These are phyloP conservation scores for Spilarctia lutea DNA, from an alignment of 2,888 invertebrate genomes.

Conservation along the genomic window DNA sequence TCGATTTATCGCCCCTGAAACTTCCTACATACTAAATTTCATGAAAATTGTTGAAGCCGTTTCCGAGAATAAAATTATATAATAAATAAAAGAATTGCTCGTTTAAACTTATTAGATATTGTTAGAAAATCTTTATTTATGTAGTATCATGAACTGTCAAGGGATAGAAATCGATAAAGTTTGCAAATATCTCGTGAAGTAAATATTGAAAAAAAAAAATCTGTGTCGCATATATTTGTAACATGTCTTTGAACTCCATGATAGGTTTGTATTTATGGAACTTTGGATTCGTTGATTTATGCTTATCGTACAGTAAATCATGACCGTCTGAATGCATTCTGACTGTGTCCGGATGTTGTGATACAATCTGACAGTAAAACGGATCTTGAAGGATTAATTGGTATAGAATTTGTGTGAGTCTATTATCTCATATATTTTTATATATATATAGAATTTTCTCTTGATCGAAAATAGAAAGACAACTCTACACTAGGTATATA, in stretches of 20 bases:
- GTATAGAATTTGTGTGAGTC: neutral
- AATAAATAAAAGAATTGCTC: too few species aligned
- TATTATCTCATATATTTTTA: too few species aligned
- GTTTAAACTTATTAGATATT: too few species aligned
- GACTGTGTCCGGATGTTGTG: neutral
- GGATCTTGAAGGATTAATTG: neutral
- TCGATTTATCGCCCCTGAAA: too few species aligned
- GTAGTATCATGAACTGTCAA: too few species aligned
- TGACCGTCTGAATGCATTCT: neutral
- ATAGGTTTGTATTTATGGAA: neutral
- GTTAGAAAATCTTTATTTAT: too few species aligned
- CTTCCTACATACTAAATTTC: too few species aligned
- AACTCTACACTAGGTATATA: too few species aligned
- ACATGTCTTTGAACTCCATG: neutral
- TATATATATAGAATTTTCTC: too few species aligned
- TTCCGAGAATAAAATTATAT: too few species aligned
- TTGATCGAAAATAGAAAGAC: too few species aligned
- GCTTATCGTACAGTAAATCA: neutral
- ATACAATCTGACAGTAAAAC: neutral
- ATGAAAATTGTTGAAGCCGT: too few species aligned
- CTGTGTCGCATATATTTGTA: neutral
- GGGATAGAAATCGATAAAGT: neutral
- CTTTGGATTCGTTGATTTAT: neutral
- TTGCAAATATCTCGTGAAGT: neutral
- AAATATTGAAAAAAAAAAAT: neutral